Percentiles rank a stretch among this genome's conserved stretches.
Conservation (phyloP, 2,888 invertebrate genomes). For the Amorpha juglandis region DNA sequence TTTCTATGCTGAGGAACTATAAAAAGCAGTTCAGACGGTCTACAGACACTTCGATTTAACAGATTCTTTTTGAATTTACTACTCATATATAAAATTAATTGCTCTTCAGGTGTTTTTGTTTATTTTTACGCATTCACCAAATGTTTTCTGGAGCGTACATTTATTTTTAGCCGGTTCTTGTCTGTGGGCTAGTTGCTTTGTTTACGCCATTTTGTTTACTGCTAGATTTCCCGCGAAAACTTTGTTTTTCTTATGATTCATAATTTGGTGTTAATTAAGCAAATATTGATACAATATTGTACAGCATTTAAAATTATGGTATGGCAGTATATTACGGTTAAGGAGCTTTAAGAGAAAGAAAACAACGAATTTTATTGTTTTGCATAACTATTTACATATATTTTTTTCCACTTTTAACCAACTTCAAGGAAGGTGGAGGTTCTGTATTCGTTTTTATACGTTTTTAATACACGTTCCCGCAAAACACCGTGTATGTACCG, state of each 20-base stretch:
- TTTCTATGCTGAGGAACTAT: not conserved
- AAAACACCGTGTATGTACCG: too few relatives aligned
- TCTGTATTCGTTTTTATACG: too few relatives aligned
- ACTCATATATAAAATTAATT: constrained; percentile 12
- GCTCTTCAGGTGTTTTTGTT: not conserved
- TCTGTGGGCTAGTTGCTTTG: not conserved
- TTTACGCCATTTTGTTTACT: constrained; percentile 6
- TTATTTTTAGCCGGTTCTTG: constrained; percentile 11
- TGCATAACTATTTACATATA: too few relatives aligned
- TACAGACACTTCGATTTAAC: not conserved
- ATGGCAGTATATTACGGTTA: too few relatives aligned
- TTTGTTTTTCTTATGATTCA: constrained; percentile 8
- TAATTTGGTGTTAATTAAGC: not conserved
- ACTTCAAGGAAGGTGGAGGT: too few relatives aligned
- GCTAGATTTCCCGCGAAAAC: constrained; percentile 1
- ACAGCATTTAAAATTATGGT: not conserved
- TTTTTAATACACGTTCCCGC: too few relatives aligned
- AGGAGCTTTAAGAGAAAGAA: too few relatives aligned
- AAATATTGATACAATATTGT: not conserved
- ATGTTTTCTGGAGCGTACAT: not conserved
- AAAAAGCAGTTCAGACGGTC: not conserved
- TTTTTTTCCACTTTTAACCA: too few relatives aligned
- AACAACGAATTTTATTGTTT: too few relatives aligned
- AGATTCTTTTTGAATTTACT: constrained; percentile 6
- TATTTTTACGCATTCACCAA: constrained; percentile 11